phyloP scores from a whole-genome alignment of 1,140 invertebrate species.

The Limonius californicus region DNA sequence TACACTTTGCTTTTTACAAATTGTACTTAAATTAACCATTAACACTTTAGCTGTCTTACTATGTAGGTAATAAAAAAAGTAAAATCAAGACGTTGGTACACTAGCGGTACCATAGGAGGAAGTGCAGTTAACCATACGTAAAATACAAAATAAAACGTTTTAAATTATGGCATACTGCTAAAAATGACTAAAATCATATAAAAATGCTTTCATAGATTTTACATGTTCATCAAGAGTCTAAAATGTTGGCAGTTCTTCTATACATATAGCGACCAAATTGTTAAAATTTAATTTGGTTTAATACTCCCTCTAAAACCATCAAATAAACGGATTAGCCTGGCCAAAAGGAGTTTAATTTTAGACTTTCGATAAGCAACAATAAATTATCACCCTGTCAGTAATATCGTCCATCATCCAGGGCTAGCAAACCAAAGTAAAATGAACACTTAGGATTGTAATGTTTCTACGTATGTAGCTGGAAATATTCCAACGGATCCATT shows the following conservation, averaged over 20 bases:
- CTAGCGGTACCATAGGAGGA: neutral
- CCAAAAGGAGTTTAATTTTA: neutral
- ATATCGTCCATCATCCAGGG: too few relatives aligned
- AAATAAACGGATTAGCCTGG: neutral
- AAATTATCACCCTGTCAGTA: too few relatives aligned
- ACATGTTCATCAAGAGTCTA: too few relatives aligned
- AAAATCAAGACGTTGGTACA: too few relatives aligned
- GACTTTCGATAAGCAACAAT: neutral
- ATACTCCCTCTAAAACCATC: too few relatives aligned
- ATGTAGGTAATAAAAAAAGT: neutral
- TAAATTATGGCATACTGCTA: neutral
- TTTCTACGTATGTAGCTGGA: conserved; percentile 88
- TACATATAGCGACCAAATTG: too few relatives aligned
- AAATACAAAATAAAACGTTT: neutral
- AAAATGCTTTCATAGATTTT: too few relatives aligned
- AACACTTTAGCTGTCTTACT: neutral
- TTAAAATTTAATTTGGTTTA: too few relatives aligned
- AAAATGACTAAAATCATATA: too few relatives aligned
- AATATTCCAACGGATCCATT: conserved; percentile 84
- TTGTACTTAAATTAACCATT: neutral
- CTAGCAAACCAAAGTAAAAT: too few relatives aligned
- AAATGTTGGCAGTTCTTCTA: too few relatives aligned
- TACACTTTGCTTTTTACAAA: neutral
- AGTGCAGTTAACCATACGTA: neutral
- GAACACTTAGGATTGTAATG: conserved; percentile 20